A percentile compares a stretch with the other conserved stretches of the same genome.
phyloP scores from a whole-genome alignment of 53 echinoderm and acorn worm species.

The Antedon mediterranea region DNA sequence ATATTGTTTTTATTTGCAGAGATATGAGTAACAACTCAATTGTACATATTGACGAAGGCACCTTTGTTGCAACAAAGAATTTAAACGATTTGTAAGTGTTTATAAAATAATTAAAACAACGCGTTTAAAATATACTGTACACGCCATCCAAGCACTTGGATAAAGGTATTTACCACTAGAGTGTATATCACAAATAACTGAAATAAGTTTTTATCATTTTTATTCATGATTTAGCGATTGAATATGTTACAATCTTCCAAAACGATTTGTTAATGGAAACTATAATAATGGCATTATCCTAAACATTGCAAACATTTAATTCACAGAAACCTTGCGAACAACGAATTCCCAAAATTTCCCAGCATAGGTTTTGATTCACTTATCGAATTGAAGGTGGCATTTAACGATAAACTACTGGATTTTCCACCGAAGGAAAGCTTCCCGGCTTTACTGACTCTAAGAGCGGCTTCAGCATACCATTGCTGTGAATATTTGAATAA shows the following conservation, averaged over 20 bases:
- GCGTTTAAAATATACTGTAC: no score
- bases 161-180: no score
- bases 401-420: conserved; percentile 42
- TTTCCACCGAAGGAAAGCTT: conserved; percentile 42
- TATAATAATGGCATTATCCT: background rate
- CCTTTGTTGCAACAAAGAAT: conserved; percentile 26
- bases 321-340: conserved; percentile 43
- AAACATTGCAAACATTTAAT: background rate
- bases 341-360: conserved; percentile 51
- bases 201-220: no score
- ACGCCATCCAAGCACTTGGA: no score
- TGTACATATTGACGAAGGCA: conserved; percentile 25
- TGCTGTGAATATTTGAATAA: conserved; percentile 48
- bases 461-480: conserved; percentile 60
- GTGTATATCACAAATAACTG: no score
- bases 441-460: conserved; percentile 29
- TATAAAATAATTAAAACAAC: no score
- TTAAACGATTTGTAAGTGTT: conserved; percentile 59
- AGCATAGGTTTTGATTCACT: conserved; percentile 43
- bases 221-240: no score
- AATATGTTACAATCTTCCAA: background rate
- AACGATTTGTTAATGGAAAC: background rate
- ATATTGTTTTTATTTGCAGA: conserved; percentile 14
- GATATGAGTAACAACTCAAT: conserved; percentile 53
- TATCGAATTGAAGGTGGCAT: conserved; percentile 22